Evolutionary conservation across 2,113 vertebrate species (phyloP).

Genomic region (Bufo gargarizans): DNA sequence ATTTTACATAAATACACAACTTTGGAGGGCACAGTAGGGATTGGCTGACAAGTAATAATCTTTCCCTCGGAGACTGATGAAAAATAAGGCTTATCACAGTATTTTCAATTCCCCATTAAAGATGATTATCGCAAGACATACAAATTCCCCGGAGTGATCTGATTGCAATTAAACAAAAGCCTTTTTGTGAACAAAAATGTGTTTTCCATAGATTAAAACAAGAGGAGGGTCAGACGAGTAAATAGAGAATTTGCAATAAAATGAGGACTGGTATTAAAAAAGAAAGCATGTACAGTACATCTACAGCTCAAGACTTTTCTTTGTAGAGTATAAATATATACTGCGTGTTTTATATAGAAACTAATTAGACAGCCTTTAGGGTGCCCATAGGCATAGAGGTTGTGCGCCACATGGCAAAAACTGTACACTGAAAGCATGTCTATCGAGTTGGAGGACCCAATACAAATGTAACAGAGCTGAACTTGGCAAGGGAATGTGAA

Average conservation of each 20-base stretch:
- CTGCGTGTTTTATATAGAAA: neutral
- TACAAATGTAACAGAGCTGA: too few species aligned
- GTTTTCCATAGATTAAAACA: constrained; percentile 56
- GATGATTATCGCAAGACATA: constrained; percentile 57
- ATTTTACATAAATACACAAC: constrained; percentile 50
- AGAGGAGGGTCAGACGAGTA: constrained; percentile 47
- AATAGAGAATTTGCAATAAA: constrained; percentile 27
- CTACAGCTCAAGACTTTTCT: neutral
- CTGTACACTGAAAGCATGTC: too few species aligned
- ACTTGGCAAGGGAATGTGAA: too few species aligned
- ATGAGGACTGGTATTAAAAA: neutral
- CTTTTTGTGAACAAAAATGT: constrained; percentile 56
- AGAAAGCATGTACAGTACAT: neutral
- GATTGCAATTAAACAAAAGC: constrained; percentile 58
- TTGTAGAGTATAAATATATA: neutral
- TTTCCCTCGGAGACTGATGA: constrained; percentile 56
- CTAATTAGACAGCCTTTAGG: neutral
- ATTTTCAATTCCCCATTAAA: constrained; percentile 55
- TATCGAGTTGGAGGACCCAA: too few species aligned
- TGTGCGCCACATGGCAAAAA: too few species aligned
- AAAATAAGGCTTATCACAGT: constrained; percentile 57
- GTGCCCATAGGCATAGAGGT: too few species aligned
- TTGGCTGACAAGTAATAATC: constrained; percentile 51
- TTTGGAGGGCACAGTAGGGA: constrained; percentile 48
- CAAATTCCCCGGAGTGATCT: constrained; percentile 50